A percentile compares a stretch with the other conserved stretches of the same genome.
Conservation (phyloP, 2,113 vertebrate genomes). For the Aptenodytes patagonicus region DNA sequence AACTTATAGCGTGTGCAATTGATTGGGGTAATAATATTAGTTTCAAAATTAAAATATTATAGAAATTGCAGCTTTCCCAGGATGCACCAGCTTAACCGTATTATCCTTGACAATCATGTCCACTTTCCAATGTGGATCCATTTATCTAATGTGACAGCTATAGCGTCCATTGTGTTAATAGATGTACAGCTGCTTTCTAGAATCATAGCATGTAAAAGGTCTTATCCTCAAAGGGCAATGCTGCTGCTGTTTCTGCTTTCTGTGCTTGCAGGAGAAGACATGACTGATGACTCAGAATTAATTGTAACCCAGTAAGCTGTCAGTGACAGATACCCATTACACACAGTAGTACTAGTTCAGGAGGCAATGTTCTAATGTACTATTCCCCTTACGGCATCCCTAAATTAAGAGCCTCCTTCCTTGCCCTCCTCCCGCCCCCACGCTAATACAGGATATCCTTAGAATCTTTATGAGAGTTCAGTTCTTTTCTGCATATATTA, state of each 20-base stretch:
- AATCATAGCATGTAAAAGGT: background rate
- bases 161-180: constrained; percentile 2
- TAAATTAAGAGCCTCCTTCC: background rate
- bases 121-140: background rate
- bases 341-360: background rate
- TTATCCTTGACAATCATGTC: constrained; percentile 6
- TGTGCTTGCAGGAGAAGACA: background rate
- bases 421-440: background rate
- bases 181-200: background rate
- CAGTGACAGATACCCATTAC: constrained; percentile 16
- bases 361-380: background rate
- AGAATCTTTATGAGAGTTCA: background rate
- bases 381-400: background rate
- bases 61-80: background rate
- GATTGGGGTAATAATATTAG: background rate
- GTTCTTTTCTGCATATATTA: background rate
- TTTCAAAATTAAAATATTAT: constrained; percentile 6
- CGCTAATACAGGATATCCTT: background rate
- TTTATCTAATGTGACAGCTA: constrained; percentile 31
- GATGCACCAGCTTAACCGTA: background rate
- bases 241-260: background rate
- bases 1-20: background rate
- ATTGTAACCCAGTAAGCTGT: constrained; percentile 5
- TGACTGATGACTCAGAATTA: constrained; percentile 41
- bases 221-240: constrained; percentile 6